Evolutionary conservation across 2,113 vertebrate species (phyloP).

Genomic region (Brachionichthys hirsutus): DNA sequence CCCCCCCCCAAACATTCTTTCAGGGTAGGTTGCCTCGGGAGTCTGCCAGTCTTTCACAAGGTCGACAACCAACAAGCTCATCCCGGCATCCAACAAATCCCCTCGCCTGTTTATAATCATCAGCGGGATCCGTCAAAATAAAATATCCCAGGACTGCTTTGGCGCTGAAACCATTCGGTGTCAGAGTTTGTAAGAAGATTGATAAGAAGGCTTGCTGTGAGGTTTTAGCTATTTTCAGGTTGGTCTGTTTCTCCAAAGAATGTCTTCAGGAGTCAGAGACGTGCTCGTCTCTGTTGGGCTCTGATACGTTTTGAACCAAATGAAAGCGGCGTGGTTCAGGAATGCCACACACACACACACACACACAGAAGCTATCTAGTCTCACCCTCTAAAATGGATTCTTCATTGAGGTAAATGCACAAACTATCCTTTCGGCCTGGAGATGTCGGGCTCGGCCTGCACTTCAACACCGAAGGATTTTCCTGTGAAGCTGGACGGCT

Average conservation of each 20-base stretch:
- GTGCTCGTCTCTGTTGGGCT: constrained; percentile 1
- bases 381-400: neutral
- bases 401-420: constrained; percentile 15
- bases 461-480: constrained; percentile 42
- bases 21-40: constrained; percentile 31
- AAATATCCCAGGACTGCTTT: constrained; percentile 13
- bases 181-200: no score
- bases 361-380: neutral
- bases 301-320: neutral
- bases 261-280: constrained; percentile 7
- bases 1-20: constrained; percentile 26
- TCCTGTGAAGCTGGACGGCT: constrained; percentile 22
- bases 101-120: constrained; percentile 20
- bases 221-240: no score
- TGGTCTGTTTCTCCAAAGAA: no score
- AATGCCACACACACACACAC: neutral
- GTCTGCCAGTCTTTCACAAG: constrained; percentile 46
- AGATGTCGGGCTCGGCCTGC: constrained; percentile 26
- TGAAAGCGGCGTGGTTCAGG: neutral
- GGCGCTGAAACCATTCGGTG: neutral
- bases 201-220: no score
- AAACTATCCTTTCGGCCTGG: constrained; percentile 31
- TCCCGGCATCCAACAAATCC: constrained; percentile 23
- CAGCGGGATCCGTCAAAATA: constrained; percentile 17
- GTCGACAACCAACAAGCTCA: constrained; percentile 45